A percentile compares a stretch with the other conserved stretches of the same genome.
These are phyloP conservation scores for Luffia ferchaultella DNA, from an alignment of 2,888 invertebrate species.

Conservation along the genomic window DNA sequence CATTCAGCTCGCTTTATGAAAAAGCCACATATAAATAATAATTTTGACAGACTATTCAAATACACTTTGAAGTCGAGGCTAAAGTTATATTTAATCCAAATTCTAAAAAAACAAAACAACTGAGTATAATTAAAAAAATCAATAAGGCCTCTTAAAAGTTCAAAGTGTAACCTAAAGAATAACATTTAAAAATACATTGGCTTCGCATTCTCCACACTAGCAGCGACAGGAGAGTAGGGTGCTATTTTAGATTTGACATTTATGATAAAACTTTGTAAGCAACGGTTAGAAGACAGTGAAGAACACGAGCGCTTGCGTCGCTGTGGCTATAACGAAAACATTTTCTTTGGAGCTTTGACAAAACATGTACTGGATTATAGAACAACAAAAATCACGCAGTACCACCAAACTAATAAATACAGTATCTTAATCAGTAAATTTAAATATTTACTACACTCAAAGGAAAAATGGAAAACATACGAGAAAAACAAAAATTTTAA, in stretches of 20 bases:
- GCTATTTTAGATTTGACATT: conserved; percentile 42
- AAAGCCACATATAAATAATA: conserved; percentile 42
- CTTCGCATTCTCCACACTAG: conserved; percentile 49
- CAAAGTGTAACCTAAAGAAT: conserved; percentile 17
- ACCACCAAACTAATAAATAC: too few species aligned
- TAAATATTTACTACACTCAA: too few species aligned
- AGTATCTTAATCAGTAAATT: too few species aligned
- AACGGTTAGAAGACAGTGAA: not conserved
- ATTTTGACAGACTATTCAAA: conserved; percentile 6
- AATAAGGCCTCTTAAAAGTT: not conserved
- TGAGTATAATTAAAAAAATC: not conserved
- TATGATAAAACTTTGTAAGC: conserved; percentile 31
- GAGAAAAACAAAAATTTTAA: too few species aligned
- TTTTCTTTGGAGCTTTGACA: too few species aligned
- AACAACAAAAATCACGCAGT: too few species aligned
- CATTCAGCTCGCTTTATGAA: conserved; percentile 34
- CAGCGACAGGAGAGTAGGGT: conserved; percentile 59
- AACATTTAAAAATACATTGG: conserved; percentile 19
- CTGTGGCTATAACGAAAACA: too few species aligned
- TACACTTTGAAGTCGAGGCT: not conserved
- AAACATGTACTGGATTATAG: too few species aligned
- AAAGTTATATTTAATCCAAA: not conserved
- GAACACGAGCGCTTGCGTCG: too few species aligned
- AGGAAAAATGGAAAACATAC: too few species aligned
- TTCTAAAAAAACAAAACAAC: not conserved